Evolutionary conservation across 2,113 vertebrate genomes (phyloP), one percentile per base, ranked within the genome.

Genomic region (Cynoglossus semilaevis): DNA sequence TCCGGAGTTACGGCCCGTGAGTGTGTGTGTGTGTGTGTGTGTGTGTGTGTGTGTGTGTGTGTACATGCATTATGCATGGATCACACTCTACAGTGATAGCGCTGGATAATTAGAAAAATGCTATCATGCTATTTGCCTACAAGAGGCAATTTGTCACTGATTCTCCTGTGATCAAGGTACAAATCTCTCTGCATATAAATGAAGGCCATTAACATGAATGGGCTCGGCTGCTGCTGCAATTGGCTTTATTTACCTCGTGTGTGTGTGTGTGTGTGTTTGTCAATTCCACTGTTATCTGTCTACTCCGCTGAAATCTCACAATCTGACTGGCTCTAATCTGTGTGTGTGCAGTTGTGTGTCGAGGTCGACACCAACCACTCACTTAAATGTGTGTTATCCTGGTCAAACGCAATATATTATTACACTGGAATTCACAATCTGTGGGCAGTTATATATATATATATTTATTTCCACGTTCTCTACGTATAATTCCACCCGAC

Each of bases 101-200:
- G 52, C 53, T 14, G 52, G 71, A 60, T 81, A 74, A 77, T 85
- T 78, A 77, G 61, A 78, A 76, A 83, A 81, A 81, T 69, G 58
- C 56, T 45, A 48, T 63, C 62, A 35, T 53, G 45, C 62, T 51
- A 22, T 76, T 79, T 62, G 34, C 62, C 19, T 13, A 56, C 64
- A 75, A 67, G 45, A 68, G 63, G 55, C 58, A 72, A 70, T 74
- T 78, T 68, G 72, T 87, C 77, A 81, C 11, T 57, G 51, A 43
- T 69, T 59, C 57, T 72, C 41, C 45, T 45, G 75, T 77, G 78
- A 83, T 85, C 70, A 83, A 77, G 76, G 53, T 1, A 0, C 59
- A 74, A 18, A 72, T 68, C 41, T 48, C 65, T 75, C 70, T 84
- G 75, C 75, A 81, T 75, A 68, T 73, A 73, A 77, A 82, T 79